Base-by-base conservation (phyloP, 2,113 vertebrate species). In the Psittacara wagleri region DNA sequence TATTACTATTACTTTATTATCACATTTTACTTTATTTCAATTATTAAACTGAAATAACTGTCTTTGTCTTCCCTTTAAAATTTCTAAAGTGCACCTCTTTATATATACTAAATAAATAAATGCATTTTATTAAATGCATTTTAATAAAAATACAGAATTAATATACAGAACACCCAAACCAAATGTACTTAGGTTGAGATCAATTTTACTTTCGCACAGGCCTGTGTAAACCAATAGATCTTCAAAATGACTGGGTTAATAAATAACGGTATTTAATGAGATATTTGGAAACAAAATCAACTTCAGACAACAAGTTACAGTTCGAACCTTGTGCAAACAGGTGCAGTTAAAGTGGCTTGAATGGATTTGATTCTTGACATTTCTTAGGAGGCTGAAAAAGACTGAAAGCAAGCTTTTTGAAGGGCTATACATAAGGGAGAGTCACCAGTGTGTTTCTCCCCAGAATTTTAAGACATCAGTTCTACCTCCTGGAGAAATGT, bases 391-490 rank as follows among this genome's bases (percentile, higher is more conserved):
- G 19, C 75, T 88, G 67, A 57, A 37, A 72, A 55, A 64, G 41
- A 17, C 28, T 10, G 44, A 75, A 17, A 51, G 16, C 43, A 75
- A 74, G 18, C 27, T 41, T 80, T 88, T n/a, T 73, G 54, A 61
- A 80, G 88, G 59, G 66, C 39, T 87, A 7, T 61, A 39, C 27
- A 6, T 59, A 37, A 79, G 28, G 49, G 37, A 31, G 27, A 78
- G 23, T 81, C 2, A 1, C 46, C 51, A 63, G 48, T 43, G n/a
- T 69, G 48, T 82, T 89, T 92, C 89, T 72, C 23, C 37, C 55
- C 44, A 59, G 81, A 89, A 96, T 81, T 95, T 89, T 67, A 91
- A 87, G 63, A 86, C 64, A n/a, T 68, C 41, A 49, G 25, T 87
- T 94, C 86, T 93, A 69, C 23, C 46, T 95, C 43, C 41, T 68